Evolutionary conservation across 2,888 invertebrate genomes (phyloP), one percentile per base, ranked within the genome.

Genomic region (Eilema depressum): DNA sequence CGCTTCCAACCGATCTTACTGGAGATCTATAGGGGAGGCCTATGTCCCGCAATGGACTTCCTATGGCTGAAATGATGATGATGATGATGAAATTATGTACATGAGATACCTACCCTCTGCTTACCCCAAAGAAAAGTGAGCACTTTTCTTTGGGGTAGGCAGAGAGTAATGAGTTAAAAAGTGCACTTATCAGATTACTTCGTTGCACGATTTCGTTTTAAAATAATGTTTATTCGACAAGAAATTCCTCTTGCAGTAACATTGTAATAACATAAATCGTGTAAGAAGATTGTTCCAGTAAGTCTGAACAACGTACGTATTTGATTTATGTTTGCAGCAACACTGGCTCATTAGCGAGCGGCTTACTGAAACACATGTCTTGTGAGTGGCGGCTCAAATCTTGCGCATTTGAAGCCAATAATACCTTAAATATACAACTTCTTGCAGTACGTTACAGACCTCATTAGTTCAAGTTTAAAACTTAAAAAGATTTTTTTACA

Each of bases 291-390:
- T 63, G 56, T 56, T 26, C 28, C 41, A 23, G 30, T 68, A 68
- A 68, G 62, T 62, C 28, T 23, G 26, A 37, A 61, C 61, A 63
- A 23, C 68, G 37, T 37, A 56, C 26, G 57, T 63, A 63, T 57
- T 66, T 68, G 61, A 68, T 68, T 65, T 65, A 69, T 65, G 65
- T 53, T 60, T 25, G 41, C n/a, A 61, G 65, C 47, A 61, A 69
- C 65, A 69, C 33, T 59, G 47, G 65, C 65, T 69, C 69, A 69
- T 69, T 69, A 69, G 64, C 37, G 63, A 60, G 41, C 41, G 57
- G 64, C 64, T 69, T 63, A 63, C 23, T 25, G 25, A 14, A 28
- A 62, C 68, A 56, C 57, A 28, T 69, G 69, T 69, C 69, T 63
- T 64, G 62, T 57, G 57, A 41, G 23, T 30, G 8, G 8, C 59